Conservation (phyloP, 2,113 vertebrate genomes). For the Bettongia penicillata region DNA sequence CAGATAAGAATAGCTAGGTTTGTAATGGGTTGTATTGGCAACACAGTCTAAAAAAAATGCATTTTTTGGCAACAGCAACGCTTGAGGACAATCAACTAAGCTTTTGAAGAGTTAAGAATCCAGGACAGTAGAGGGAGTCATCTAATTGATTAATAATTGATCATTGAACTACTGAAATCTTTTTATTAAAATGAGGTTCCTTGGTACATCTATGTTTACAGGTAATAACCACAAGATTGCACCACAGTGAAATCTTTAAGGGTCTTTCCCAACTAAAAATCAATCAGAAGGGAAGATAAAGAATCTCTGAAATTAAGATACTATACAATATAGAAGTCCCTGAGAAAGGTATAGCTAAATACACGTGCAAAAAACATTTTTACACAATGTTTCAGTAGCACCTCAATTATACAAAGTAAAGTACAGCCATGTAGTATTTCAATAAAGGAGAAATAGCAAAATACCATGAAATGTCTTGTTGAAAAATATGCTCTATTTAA, state of each 20-base stretch:
- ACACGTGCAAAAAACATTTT: slow-evolving; percentile 21
- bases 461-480: slow-evolving; percentile 37
- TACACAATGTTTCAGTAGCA: slow-evolving; percentile 2
- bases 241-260: slow-evolving; percentile 19
- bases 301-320: slow-evolving; percentile 22
- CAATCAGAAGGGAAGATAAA: slow-evolving; percentile 54
- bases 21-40: not conserved
- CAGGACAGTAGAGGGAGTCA: not conserved
- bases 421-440: slow-evolving; percentile 45
- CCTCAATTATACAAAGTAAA: slow-evolving; percentile 46
- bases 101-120: not conserved
- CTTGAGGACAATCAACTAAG: not conserved
- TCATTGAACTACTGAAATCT: not conserved
- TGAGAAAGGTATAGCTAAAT: slow-evolving; percentile 31
- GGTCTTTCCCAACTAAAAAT: not conserved
- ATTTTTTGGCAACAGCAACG: not conserved
- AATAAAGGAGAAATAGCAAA: slow-evolving; percentile 16
- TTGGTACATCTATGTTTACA: slow-evolving; percentile 43
- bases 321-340: not conserved
- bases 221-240: slow-evolving; percentile 43
- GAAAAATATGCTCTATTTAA: slow-evolving; percentile 52
- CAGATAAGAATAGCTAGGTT: not conserved
- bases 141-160: not conserved
- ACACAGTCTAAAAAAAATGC: not conserved
- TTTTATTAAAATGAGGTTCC: not conserved